Percentiles rank a stretch among this genome's conserved stretches.
These are phyloP conservation scores for Acanthurus lineatus DNA, from an alignment of 2,797 vertebrate species.

Conservation along the genomic window DNA sequence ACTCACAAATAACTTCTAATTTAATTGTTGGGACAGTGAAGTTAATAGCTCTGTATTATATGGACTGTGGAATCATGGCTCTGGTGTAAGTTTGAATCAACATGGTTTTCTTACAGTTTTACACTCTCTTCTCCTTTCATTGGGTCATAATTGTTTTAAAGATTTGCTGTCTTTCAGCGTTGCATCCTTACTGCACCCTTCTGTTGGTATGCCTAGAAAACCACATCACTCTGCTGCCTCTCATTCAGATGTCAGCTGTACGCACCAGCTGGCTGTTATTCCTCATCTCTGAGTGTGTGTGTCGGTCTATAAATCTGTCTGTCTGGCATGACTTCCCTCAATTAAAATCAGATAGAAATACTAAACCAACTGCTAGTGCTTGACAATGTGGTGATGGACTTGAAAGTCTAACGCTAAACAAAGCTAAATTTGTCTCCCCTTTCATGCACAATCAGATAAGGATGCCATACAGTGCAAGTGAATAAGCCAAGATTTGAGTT, in stretches of 20 bases:
- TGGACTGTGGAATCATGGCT: neutral
- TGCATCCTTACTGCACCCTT: constrained; percentile 21
- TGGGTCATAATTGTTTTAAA: constrained; percentile 28
- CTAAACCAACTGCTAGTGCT: constrained; percentile 25
- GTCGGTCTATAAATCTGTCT: constrained; percentile 33
- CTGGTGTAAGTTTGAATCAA: constrained; percentile 2
- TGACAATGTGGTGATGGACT: constrained; percentile 44
- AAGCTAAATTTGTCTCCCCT: constrained; percentile 17
- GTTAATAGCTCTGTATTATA: neutral
- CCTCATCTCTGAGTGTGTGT: constrained; percentile 34
- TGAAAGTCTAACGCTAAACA: constrained; percentile 29
- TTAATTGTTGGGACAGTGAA: constrained; percentile 2
- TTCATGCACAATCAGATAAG: neutral
- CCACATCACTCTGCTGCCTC: constrained; percentile 41
- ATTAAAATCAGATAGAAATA: constrained; percentile 41
- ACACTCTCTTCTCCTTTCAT: neutral
- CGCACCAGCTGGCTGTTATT: constrained; percentile 55
- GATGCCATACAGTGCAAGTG: constrained; percentile 1
- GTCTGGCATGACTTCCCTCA: constrained; percentile 28
- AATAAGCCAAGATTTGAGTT: constrained; percentile 2
- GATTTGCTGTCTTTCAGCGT: neutral
- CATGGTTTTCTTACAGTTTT: neutral
- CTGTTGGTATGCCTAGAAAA: constrained; percentile 36
- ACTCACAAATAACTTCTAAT: neutral
- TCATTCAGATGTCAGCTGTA: constrained; percentile 53